Evolutionary conservation across 2,888 invertebrate genomes (phyloP), one percentile per base, ranked within the genome.

Genomic region (Acleris laterana): DNA sequence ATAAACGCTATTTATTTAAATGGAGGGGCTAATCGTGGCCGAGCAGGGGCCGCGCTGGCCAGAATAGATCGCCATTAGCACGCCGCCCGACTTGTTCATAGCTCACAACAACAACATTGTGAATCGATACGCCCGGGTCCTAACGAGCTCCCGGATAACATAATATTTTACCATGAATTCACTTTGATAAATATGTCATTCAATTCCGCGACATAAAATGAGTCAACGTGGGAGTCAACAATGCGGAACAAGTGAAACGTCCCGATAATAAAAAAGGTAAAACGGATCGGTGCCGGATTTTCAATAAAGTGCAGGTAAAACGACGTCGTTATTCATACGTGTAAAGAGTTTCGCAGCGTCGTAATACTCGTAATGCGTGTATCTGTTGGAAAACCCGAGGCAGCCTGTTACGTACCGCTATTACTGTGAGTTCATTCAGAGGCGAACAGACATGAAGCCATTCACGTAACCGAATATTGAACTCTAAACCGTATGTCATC

Each of bases 181-280:
- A 80, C 79, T 83, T 82, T 80, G 78, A 83, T 83, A 84, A 84
- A 86, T 82, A 82, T 81, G 77, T 85, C 81, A 82, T 85, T 84
- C 83, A 85, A 82, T 84, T 83, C 77, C 72, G 69, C 74, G 79
- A 80, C 84, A 85, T 83, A 84, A 87, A 87, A 84, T 82, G 82
- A 85, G 80, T 84, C 80, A 77, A 84, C 82, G 81, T 77, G 78
- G 70, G 78, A 84, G 80, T 85, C 85, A 89, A 87, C 87, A 88
- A 86, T 82, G 84, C 79, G 87, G 83, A 89, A 88, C 84, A 85
- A 88, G 87, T 87, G 85, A 87, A 89, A 84, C 75, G 85, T 82
- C 85, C 81, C 83, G 81, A 85, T 87, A 87, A 87, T 84, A 85
- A 87, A 82, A 86, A 84, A 85, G 85, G 85, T 82, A 81, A 80